Evolutionary conservation across 2,888 invertebrate species (phyloP).

Genomic region (Amblyjoppa fuscipennis): DNA sequence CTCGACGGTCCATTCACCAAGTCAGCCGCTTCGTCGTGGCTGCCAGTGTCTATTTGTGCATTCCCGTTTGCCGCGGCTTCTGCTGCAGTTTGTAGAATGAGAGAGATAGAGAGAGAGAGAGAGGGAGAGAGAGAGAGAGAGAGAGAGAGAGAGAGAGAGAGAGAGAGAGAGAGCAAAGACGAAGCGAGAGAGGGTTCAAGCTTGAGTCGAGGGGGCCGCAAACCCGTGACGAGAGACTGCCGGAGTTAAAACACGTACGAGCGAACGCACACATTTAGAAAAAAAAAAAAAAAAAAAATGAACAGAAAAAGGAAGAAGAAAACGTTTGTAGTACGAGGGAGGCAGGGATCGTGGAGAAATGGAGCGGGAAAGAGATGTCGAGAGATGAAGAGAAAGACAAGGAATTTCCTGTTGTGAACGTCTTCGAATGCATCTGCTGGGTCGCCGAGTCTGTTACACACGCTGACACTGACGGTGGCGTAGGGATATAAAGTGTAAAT

Average conservation of each 20-base stretch:
- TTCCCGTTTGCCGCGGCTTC: slow-evolving; percentile 72
- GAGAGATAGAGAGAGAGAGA: slow-evolving; percentile 43
- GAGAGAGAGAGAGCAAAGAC: slow-evolving; percentile 29
- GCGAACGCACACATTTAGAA: neutral
- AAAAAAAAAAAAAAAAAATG: neutral
- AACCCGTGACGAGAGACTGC: slow-evolving; percentile 27
- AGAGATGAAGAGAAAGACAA: slow-evolving; percentile 67
- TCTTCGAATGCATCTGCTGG: slow-evolving; percentile 82
- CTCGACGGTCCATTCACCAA: slow-evolving; percentile 80
- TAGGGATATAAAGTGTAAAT: slow-evolving; percentile 62
- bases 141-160: slow-evolving; percentile 50
- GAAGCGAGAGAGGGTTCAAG: slow-evolving; percentile 42
- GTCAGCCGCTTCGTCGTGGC: slow-evolving; percentile 69
- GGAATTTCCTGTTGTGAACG: slow-evolving; percentile 84
- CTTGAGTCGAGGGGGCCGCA: slow-evolving; percentile 41
- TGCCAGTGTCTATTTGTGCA: slow-evolving; percentile 77
- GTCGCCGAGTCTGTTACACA: slow-evolving; percentile 63
- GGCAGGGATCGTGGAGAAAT: slow-evolving; percentile 50
- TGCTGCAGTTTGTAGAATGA: slow-evolving; percentile 53
- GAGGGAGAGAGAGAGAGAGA: slow-evolving; percentile 45
- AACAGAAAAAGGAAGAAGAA: slow-evolving; percentile 14
- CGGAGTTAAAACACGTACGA: slow-evolving; percentile 15
- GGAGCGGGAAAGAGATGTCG: slow-evolving; percentile 47
- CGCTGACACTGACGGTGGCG: slow-evolving; percentile 43
- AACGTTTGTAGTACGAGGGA: slow-evolving; percentile 40